These are phyloP conservation scores for Pogonocherus hispidulus DNA, from an alignment of 2,888 invertebrate species.

Conservation along the genomic window DNA sequence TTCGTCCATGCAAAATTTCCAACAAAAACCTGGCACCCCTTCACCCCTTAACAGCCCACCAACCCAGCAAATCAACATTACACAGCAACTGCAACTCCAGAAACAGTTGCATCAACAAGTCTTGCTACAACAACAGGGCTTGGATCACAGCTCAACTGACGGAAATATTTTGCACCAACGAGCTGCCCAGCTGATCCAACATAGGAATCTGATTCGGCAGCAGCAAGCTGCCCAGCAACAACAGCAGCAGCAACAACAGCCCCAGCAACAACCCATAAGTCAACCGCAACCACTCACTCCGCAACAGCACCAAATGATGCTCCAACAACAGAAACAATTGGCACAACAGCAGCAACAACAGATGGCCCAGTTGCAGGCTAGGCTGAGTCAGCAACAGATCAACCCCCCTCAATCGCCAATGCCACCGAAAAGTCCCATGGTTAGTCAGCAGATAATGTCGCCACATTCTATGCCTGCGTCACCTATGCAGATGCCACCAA, in stretches of 20 bases:
- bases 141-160: slow-evolving; percentile 65
- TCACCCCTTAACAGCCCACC: slow-evolving; percentile 67
- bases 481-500: slow-evolving; percentile 69
- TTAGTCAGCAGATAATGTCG: slow-evolving; percentile 67
- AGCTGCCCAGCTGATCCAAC: slow-evolving; percentile 63
- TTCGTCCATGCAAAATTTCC: slow-evolving; percentile 62
- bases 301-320: slow-evolving; percentile 65
- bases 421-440: slow-evolving; percentile 71
- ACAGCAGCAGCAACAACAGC: slow-evolving; percentile 41
- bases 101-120: slow-evolving; percentile 69
- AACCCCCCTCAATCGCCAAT: slow-evolving; percentile 72
- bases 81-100: slow-evolving; percentile 59
- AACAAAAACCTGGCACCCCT: slow-evolving; percentile 65
- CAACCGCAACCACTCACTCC: slow-evolving; percentile 62
- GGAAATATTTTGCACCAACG: slow-evolving; percentile 67
- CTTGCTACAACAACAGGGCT: slow-evolving; percentile 56
- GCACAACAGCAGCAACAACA: slow-evolving; percentile 61
- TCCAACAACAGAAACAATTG: slow-evolving; percentile 61
- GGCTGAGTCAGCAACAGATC: slow-evolving; percentile 55
- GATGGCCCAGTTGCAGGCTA: slow-evolving; percentile 68
- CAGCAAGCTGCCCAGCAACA: slow-evolving; percentile 63
- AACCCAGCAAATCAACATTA: slow-evolving; percentile 61
- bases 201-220: slow-evolving; percentile 61
- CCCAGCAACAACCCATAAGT: slow-evolving; percentile 51
- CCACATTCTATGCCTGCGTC: slow-evolving; percentile 68